Conservation (phyloP, 2,797 vertebrate species). For the Cephalopachus bancanus region DNA sequence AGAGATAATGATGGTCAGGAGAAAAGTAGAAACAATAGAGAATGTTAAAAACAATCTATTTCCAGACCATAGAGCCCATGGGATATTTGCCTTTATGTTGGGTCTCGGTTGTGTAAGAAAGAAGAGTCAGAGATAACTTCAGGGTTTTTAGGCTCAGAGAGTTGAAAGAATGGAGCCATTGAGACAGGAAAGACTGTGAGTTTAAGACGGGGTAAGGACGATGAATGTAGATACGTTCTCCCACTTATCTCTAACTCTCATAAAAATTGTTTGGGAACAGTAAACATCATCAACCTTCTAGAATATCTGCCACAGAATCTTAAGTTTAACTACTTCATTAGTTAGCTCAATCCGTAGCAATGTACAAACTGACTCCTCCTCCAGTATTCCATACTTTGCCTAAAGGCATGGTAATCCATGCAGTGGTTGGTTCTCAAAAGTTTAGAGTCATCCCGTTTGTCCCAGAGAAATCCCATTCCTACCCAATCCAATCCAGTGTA, state of each 20-base stretch:
- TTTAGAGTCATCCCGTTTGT: background rate
- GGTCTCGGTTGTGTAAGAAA: background rate
- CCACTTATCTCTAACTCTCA: background rate
- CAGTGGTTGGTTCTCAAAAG: background rate
- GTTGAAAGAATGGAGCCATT: background rate
- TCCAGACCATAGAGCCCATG: background rate
- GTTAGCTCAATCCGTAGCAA: background rate
- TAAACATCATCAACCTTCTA: background rate
- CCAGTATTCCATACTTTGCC: background rate
- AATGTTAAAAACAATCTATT: background rate
- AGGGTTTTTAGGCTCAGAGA: background rate
- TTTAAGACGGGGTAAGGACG: background rate
- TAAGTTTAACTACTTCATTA: constrained; percentile 18
- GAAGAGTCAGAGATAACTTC: background rate
- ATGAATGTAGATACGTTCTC: background rate
- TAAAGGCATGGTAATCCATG: background rate
- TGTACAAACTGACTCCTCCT: background rate
- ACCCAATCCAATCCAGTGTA: background rate
- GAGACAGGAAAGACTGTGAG: background rate
- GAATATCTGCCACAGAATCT: background rate
- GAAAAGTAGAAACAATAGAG: background rate
- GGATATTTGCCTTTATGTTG: background rate
- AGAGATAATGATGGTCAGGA: background rate
- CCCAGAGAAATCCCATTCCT: background rate
- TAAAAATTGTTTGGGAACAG: background rate